Base-by-base conservation (phyloP, 2,888 invertebrate genomes). In the Ecdyonurus torrentis region DNA sequence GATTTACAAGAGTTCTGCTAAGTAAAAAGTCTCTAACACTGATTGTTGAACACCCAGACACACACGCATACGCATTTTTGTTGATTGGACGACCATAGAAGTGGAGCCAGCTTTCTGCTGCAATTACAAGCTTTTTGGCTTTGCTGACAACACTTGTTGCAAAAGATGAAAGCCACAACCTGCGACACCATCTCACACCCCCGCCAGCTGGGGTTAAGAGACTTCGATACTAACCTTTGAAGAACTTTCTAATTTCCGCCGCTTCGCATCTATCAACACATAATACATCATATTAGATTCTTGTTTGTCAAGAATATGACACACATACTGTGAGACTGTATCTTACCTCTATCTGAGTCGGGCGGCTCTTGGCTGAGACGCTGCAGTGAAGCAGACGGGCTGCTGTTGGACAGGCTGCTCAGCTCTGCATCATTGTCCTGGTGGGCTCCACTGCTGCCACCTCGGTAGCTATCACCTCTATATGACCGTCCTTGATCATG, bases 211-310 rank as follows among this genome's bases (percentile, higher is more conserved):
- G 23, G 58, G 5, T 25, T 76, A 75, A 72, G 74, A 74, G 78
- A 81, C 78, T 76, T 78, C 80, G 78, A 84, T 86, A 86, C 86
- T 84, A 84, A 90, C 89, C 88, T 90, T 91, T 80, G 86, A 83
- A 75, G 83, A 82, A 72, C 82, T 67, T 76, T 91, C 91, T 78
- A 89, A 75, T 84, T 90, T 91, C 79, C 90, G 85, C 77, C 91
- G 83, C 79, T 91, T 91, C 71, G 83, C 79, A 77, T 90, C 91
- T 85, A 78, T 62, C 72, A 74, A 64, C 68, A 64, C 15, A 22
- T 22, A 55, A 55, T 50, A 10, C 50, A 10, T 18, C n/a, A 37
- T 37, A 5, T 37, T 37, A 37, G 37, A 15, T 37, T 5, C 37
- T 37, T 37, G 37, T 37, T 37, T 37, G 37, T 10, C 37, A 37